Base-by-base conservation (phyloP, 2,797 vertebrate species). In the Notamacropus eugenii region DNA sequence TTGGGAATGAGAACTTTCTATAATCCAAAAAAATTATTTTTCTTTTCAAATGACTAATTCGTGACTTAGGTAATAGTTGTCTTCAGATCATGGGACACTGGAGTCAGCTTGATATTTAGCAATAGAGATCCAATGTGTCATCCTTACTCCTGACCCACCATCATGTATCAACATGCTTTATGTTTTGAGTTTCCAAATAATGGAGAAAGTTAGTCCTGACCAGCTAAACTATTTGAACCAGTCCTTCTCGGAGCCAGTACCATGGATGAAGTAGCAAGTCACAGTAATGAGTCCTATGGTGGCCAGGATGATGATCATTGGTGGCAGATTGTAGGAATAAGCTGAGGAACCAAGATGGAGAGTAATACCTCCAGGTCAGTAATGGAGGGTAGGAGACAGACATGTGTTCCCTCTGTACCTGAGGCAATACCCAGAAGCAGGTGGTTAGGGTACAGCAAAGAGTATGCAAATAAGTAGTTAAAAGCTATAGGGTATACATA, bases 1-100 rank as follows among this genome's bases (percentile, higher is more conserved):
- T 95, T 95, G 96, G 96, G 96, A 82, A 40, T 96, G 92, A 57
- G 92, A 55, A 3, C 95, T 96, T 96, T 46, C 34, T 52, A 55
- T 94, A 90, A 93, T 55, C 54, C 82, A 92, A 95, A 56, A 56
- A 74, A 58, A 55, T 87, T n/a, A 24, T 67, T 93, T 92, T 96
- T 34, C 94, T 97, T 96, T 14, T 55, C 97, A 97, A 96, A 92
- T 96, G 97, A 93, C 74, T 97, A 91, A 97, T 97, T 96, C 97
- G 95, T 96, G 97, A 94, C 12, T 97, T 93, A 93, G 96, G 97
- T 97, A 96, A 95, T 95, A 96, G 90, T 96, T 16, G 16, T 91
- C 94, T 95, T 93, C n/a, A 90, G 95, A 95, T 95, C 40, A 87
- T 87, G 40, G 40, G 40, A 87, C 22, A 4, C 4, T 91, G 90